A percentile compares a stretch with the other conserved stretches of the same genome.
Conservation (phyloP, 2,888 invertebrate species). For the Patella caerulea region DNA sequence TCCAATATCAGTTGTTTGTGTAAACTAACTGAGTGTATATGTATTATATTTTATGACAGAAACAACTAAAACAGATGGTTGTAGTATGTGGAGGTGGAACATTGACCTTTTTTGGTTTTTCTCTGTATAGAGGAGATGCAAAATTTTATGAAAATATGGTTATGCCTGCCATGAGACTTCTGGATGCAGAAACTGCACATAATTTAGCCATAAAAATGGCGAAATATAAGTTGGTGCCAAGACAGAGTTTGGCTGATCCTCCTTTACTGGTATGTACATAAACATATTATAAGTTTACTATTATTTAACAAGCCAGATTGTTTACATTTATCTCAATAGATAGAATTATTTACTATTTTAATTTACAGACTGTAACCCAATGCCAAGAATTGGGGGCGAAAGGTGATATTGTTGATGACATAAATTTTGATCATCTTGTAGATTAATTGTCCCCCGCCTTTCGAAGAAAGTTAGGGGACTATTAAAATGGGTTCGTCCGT, state of each 20-base stretch:
- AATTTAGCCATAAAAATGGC: slow-evolving; percentile 82
- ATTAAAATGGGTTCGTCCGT: no score
- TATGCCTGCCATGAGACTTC: slow-evolving; percentile 78
- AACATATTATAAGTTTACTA: no score
- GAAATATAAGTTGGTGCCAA: slow-evolving; percentile 83
- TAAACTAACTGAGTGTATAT: neutral
- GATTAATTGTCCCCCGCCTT: no score
- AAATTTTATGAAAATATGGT: slow-evolving; percentile 82
- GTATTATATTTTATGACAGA: slow-evolving; percentile 70
- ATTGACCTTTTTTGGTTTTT: slow-evolving; percentile 79
- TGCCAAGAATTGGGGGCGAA: no score
- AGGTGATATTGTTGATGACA: no score
- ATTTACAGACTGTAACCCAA: no score
- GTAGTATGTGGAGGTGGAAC: slow-evolving; percentile 80
- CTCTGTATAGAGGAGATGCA: slow-evolving; percentile 83
- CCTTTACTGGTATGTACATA: slow-evolving; percentile 72
- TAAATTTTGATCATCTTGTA: no score
- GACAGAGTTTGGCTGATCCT: slow-evolving; percentile 77
- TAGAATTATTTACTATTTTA: no score
- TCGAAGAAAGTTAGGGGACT: no score
- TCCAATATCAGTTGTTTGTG: neutral
- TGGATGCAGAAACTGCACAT: slow-evolving; percentile 89
- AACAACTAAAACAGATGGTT: slow-evolving; percentile 79
- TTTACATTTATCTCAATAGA: no score
- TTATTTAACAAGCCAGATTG: no score